Conservation (phyloP, 2,888 invertebrate genomes). For the Cartodere bifasciata region DNA sequence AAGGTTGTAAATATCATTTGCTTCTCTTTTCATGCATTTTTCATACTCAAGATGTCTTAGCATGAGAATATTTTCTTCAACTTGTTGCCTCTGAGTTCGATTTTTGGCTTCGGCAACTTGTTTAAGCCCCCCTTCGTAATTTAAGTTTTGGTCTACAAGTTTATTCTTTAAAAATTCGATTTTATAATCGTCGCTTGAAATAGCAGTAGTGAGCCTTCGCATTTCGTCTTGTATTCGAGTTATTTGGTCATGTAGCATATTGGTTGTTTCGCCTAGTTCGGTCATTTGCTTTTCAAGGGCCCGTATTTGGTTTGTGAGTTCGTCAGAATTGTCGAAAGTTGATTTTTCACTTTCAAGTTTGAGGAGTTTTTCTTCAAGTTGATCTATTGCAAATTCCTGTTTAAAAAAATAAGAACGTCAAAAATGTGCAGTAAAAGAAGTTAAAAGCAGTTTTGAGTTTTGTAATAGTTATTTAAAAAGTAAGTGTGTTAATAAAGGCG, state of each 20-base stretch:
- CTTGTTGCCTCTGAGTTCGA: constrained; percentile 43
- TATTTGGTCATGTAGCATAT: constrained; percentile 39
- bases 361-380: constrained; percentile 33
- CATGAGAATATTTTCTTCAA: constrained; percentile 51
- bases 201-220: constrained; percentile 37
- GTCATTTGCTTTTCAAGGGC: constrained; percentile 35
- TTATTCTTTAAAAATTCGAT: constrained; percentile 32
- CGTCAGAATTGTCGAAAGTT: constrained; percentile 22
- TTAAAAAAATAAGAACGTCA: not conserved
- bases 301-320: constrained; percentile 32
- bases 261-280: constrained; percentile 34
- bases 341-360: constrained; percentile 28
- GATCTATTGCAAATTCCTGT: constrained; percentile 34
- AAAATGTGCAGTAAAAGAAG: too few species aligned
- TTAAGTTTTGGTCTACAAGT: constrained; percentile 41
- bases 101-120: constrained; percentile 35
- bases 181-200: constrained; percentile 33
- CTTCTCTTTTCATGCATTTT: constrained; percentile 48
- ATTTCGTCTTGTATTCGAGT: constrained; percentile 45
- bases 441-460: not conserved
- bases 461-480: not conserved
- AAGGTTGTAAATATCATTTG: constrained; percentile 50
- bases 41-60: constrained; percentile 55
- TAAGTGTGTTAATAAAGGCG: too few species aligned
- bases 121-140: constrained; percentile 46